Conservation (phyloP, 2,113 vertebrate genomes). For the Zapus hudsonius region DNA sequence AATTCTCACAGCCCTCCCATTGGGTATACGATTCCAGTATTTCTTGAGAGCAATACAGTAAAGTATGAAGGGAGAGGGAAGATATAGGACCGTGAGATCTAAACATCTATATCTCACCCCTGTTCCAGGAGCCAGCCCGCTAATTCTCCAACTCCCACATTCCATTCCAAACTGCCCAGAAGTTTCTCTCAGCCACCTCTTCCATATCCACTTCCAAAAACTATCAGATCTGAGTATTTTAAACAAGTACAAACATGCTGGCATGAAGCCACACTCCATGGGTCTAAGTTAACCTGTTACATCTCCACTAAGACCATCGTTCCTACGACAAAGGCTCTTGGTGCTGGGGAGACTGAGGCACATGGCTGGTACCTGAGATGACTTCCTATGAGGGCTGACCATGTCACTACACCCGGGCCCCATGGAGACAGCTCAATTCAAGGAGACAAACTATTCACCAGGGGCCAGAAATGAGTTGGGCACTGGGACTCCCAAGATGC, state of each 20-base stretch:
- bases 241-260: background rate
- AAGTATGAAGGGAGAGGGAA: background rate
- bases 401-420: background rate
- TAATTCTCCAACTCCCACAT: fast-evolving
- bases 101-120: background rate
- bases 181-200: background rate
- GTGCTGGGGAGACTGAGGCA: background rate
- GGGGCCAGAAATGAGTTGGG: background rate
- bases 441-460: fast-evolving
- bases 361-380: no score
- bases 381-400: no score
- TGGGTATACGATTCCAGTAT: background rate
- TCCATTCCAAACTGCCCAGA: background rate
- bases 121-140: background rate
- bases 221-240: background rate
- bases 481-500: background rate
- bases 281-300: background rate
- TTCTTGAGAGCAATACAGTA: background rate
- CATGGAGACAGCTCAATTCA: background rate
- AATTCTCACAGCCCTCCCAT: background rate
- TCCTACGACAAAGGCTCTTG: background rate
- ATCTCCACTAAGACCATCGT: background rate
- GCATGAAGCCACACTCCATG: background rate
- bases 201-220: background rate
- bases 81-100: background rate